Base-by-base conservation (phyloP, 2,113 vertebrate species). In the Mobula birostris region DNA sequence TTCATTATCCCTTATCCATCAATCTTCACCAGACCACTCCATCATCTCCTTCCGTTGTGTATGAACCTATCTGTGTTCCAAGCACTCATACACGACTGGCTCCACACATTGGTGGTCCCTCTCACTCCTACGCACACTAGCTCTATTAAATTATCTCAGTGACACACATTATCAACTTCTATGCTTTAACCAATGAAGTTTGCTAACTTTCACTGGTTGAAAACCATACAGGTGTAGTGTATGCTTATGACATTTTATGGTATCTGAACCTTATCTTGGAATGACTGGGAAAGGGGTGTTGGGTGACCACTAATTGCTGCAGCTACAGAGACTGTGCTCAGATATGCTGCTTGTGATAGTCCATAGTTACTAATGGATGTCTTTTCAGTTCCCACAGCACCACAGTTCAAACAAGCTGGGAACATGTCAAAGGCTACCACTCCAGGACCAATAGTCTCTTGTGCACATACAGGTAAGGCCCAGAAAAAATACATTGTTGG, bases 401-500 rank as follows among this genome's bases (percentile, higher is more conserved):
- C 85, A 90, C 12, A 66, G 85, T 29, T 19, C n/a, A 36, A 90
- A 6, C 29, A 68, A 32, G 6, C 0, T 32, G 29, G 29, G n/a
- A 66, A 90, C 66, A 36, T 15, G 5, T 66, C 61, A 68, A 90
- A 66, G 19, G 85, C 29, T 61, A 58, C 29, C 15, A 19, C 29
- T n/a, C 15, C 85, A 90, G 85, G 19, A 66, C 29, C 32, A 66
- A 68, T 90, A n/a, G 58, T 90, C 14, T 90, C 85, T 32, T 90
- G 85, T 90, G 85, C 85, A 21, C 85, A 68, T 61, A 90, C 85
- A 66, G 85, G 85, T 90, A 90, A 90, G 85, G 66, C 19, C 8
- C 15, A 4, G 21, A 9, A 32, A 14, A 36, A n/a, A 17, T 15
- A 21, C 4, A 17, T 72, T 24, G 19, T 24, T 21, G 5, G 5